Base-by-base conservation (phyloP, 2,888 invertebrate genomes). In the Ormyrus thymus region DNA sequence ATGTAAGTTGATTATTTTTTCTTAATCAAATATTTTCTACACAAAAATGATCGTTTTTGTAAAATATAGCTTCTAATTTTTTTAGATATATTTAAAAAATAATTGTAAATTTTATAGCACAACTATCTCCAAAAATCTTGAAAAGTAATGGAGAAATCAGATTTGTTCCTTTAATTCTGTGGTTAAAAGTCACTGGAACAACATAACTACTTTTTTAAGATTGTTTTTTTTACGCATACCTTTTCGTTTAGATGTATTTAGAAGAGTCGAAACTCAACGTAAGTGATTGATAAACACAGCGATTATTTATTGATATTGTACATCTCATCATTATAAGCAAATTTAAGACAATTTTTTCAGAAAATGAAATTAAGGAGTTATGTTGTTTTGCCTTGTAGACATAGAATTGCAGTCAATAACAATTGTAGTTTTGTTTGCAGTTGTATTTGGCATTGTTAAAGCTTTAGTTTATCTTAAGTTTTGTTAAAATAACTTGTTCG, bases 361-460 rank as follows among this genome's bases (percentile, higher is more conserved):
- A 29, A 29, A 29, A 29, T 29, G 29, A 29, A 29, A 29, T 29
- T 29, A 29, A 29, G 29, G 29, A 29, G 29, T 29, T 29, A 29
- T 29, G 29, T 29, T 29, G 29, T 29, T 29, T 55, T 55, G n/a
- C 55, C 13, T 59, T 74, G 75, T 51, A 29, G 29, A 29, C 29
- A 29, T 29, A 29, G 29, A 29, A 29, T 78, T 75, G 64, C 78
- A 81, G 78, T 81, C 75, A 74, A 51, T 50, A 11, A 65, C 69
- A 79, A 74, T 29, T 72, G 70, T 79, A 81, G 72, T 80, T 81
- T 75, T 77, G 79, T 79, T 81, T 78, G 77, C 77, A 74, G 58
- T 78, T 69, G 62, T 71, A 71, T 80, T 79, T 80, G 81, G 64
- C 69, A 75, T 80, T 80, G 81, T 81, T 81, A 77, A 79, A 81